These are phyloP conservation scores for Dicroscelio sp. DNA, from an alignment of 2,888 invertebrate genomes.

Conservation along the genomic window DNA sequence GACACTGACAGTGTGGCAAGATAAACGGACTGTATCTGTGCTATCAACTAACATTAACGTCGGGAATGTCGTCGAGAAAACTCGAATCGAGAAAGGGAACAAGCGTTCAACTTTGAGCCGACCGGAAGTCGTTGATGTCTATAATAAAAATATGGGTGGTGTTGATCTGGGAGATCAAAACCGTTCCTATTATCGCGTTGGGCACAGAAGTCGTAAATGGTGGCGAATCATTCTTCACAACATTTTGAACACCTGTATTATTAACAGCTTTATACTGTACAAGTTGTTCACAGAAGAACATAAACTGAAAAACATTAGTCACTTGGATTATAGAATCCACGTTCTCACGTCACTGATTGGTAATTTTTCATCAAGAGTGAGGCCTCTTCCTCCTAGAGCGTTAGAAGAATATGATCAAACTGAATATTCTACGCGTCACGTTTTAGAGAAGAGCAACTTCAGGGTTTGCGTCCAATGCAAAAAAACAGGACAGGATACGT, in stretches of 20 bases:
- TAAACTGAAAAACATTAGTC: not conserved
- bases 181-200: constrained; percentile 47
- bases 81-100: constrained; percentile 59
- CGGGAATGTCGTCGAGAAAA: constrained; percentile 42
- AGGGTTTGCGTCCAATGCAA: constrained; percentile 31
- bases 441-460: not conserved
- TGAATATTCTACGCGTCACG: not conserved
- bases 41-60: constrained; percentile 59
- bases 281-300: not conserved
- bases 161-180: constrained; percentile 46
- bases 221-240: constrained; percentile 46
- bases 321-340: not conserved
- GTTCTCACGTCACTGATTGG: not conserved
- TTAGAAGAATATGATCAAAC: not conserved
- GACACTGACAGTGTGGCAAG: constrained; percentile 56
- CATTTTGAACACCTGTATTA: constrained; percentile 32
- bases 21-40: constrained; percentile 58
- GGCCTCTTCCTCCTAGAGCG: not conserved
- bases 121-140: constrained; percentile 43
- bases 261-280: constrained; percentile 52
- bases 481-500: not conserved
- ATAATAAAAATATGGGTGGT: constrained; percentile 57
- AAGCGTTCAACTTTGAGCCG: constrained; percentile 9
- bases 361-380: constrained; percentile 6
- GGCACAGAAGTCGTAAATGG: constrained; percentile 29